Evolutionary conservation across 1,140 invertebrate genomes (phyloP), one percentile per base, ranked within the genome.

Genomic region (Danaus plexippus): DNA sequence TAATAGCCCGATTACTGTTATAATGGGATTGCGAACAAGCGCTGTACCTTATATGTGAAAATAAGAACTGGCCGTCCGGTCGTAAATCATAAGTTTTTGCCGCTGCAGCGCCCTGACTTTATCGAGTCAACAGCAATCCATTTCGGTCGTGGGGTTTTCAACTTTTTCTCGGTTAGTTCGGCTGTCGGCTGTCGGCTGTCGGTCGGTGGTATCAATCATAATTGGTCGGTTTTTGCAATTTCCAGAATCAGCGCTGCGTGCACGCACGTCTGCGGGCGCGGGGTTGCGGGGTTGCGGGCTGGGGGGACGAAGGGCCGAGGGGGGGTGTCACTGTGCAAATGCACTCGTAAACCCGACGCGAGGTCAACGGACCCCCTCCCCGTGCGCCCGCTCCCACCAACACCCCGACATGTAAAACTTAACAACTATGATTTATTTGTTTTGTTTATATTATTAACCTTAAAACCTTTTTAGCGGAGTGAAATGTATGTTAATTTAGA

Each of bases 311-410:
- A 59, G 54, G 47, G 49, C 12, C 22, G 66, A 41, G 62, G 52
- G 69, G 68, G 70, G 73, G 71, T 78, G 78, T 80, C 77, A 80
- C 77, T 80, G 75, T 75, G 80, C 78, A 81, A 81, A 81, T 80
- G 80, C 78, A 81, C 73, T 84, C 78, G 73, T 83, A 80, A 82
- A 83, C 72, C 69, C 70, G 71, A 57, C 66, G 66, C 68, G 77
- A 71, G 78, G 77, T 81, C 77, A 77, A 80, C 73, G 80, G 73
- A 69, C 79, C 72, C 70, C 73, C 65, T 51, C 66, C 53, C 71
- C 72, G 52, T 56, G 18, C 68, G 64, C 41, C 59, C 57, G 54
- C 51, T 43, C 62, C 43, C 64, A 61, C 61, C 63, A 64, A 46
- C 69, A 66, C 71, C 69, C 66, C 61, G 59, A 51, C 54, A 65